Evolutionary conservation across 2,888 invertebrate species (phyloP).

Genomic region (Drosophila infuscata): DNA sequence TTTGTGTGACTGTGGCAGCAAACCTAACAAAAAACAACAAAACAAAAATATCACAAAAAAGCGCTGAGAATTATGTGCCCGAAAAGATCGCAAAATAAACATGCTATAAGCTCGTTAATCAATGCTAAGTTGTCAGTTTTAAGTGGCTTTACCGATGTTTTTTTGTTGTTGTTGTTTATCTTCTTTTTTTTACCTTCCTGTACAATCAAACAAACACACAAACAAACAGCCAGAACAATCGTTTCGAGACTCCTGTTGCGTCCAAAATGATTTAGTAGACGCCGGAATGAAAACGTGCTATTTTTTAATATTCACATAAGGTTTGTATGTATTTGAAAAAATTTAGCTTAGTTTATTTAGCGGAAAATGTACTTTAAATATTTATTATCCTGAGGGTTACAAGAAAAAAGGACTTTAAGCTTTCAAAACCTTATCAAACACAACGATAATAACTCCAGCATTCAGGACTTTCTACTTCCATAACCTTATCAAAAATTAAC

Average conservation of each 20-base stretch:
- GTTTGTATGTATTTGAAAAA: neutral
- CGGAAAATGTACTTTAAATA: neutral
- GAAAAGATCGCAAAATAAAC: slow-evolving; percentile 70
- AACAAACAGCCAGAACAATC: slow-evolving; percentile 22
- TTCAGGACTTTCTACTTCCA: neutral
- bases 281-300: slow-evolving; percentile 24
- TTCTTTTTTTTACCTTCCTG: slow-evolving; percentile 11
- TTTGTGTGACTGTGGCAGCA: slow-evolving; percentile 30
- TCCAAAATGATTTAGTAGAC: slow-evolving; percentile 64
- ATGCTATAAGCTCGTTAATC: slow-evolving; percentile 81
- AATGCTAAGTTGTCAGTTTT: slow-evolving; percentile 79
- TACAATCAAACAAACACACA: slow-evolving; percentile 23
- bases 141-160: slow-evolving; percentile 63
- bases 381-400: neutral
- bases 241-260: slow-evolving; percentile 63
- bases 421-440: neutral
- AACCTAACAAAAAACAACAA: slow-evolving; percentile 22
- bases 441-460: neutral
- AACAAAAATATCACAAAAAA: slow-evolving; percentile 21
- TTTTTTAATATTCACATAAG: slow-evolving; percentile 27
- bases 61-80: slow-evolving; percentile 50
- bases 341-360: neutral
- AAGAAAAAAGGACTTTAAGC: neutral
- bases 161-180: slow-evolving; percentile 14
- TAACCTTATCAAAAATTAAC: neutral